Base-by-base conservation (phyloP, 2,888 invertebrate species). In the Ceriagrion tenellum region DNA sequence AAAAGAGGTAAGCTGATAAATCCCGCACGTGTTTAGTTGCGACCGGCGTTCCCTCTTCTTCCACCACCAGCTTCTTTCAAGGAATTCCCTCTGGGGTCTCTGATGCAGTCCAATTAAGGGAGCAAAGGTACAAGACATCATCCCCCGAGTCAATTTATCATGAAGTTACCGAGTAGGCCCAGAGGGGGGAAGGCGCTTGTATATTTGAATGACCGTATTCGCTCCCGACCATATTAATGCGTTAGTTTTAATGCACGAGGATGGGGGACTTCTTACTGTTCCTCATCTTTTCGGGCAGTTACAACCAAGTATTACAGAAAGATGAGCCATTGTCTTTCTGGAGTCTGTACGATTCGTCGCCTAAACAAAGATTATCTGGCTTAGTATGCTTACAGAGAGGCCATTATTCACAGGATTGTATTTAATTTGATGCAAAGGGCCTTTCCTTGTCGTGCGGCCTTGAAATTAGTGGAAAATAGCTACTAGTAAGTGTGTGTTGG, bases 21-120 rank as follows among this genome's bases (percentile, higher is more conserved):
- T 93, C 93, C 93, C 93, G 69, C 93, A 69, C 93, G 93, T 93
- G 93, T 93, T 93, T 74, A n/a, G 63, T 93, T 69, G 93, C 55
- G 93, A 93, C 69, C 69, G 93, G n/a, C 63, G 69, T 59, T 91
- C 91, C 47, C 23, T 89, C 89, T 89, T 89, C 55, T 89, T 55
- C 89, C 23, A 47, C 55, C 89, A 13, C 55, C 6, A 30, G 55
- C 26, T 93, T 20, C 93, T 93, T 47, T 89, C 89, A n/a, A 26
- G 47, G 12, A n/a, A 35, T 23, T 89, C 89, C 47, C 26, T 88
- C 55, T 88, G 55, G 81, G 81, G 35, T 40, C 93, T 93, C 93
- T 63, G 30, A 26, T 47, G 63, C 93, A n/a, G 47, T 69, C 93
- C 93, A 93, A 93, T 93, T 93, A 93, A 93, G 93, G 69, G 74